Base-by-base conservation (phyloP, 2,888 invertebrate genomes). In the Brassicogethes aeneus region DNA sequence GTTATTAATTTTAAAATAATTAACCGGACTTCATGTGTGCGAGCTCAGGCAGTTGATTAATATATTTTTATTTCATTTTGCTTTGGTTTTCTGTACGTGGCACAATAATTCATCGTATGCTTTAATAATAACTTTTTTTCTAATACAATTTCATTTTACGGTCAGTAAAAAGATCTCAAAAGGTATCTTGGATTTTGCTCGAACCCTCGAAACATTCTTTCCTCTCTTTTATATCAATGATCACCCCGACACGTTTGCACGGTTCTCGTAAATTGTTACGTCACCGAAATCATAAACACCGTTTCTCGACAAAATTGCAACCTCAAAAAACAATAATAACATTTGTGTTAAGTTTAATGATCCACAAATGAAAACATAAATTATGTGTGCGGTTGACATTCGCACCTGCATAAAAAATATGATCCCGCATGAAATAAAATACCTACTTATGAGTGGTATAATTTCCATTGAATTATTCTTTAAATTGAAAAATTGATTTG, bases 331-430 rank as follows among this genome's bases (percentile, higher is more conserved):
- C 30, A 32, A 17, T 37, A 47, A 47, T 43, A 37, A 36, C 44
- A 44, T 47, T 47, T 41, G 40, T 44, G 32, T 45, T 45, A 32
- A 38, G 39, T 32, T 49, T 49, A 49, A 49, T 44, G 47, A 42
- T 39, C 44, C 41, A 45, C 42, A 45, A 49, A 49, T 49, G 46
- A 49, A 49, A 47, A 49, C 45, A 44, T 45, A 47, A 47, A 49
- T 49, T 49, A 47, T 42, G 12, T 12, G 14, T 32, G 32, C 14
- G 32, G 32, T 23, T 10, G 23, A 23, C 23, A 10, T 23, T 23
- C 23, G 23, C 23, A 10, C 23, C 23, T 23, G 5, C 10, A 23
- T 23, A 23, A 23, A 23, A 23, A 23, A 23, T 23, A 23, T n/a
- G n/a, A n/a, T n/a, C n/a, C n/a, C n/a, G n/a, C n/a, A n/a, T n/a